These are phyloP conservation scores for Philhelius pedissequus DNA, from an alignment of 2,888 invertebrate species.

Conservation along the genomic window DNA sequence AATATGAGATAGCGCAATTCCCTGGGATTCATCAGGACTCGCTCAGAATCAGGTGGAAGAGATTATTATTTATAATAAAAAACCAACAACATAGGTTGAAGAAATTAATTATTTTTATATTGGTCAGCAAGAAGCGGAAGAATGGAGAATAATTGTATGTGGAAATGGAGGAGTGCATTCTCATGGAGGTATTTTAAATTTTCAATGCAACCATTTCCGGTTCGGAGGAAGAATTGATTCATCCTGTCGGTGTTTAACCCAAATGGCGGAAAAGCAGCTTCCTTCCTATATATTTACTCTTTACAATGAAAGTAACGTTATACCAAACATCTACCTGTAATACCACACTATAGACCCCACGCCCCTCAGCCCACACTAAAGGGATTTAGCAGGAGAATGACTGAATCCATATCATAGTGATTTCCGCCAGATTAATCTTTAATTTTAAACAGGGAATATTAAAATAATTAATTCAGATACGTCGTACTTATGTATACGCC, in stretches of 20 bases:
- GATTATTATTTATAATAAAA: neutral
- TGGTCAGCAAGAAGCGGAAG: neutral
- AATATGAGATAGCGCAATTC: too few relatives aligned
- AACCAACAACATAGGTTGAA: neutral
- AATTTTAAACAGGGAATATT: conserved; percentile 40
- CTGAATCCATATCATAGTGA: conserved; percentile 23
- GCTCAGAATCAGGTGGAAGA: neutral
- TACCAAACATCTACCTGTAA: neutral
- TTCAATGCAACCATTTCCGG: neutral
- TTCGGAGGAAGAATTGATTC: neutral
- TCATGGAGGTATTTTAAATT: neutral
- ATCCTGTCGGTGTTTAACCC: neutral
- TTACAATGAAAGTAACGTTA: neutral
- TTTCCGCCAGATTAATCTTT: conserved; percentile 56
- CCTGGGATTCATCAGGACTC: too few relatives aligned
- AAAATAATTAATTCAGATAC: conserved; percentile 57
- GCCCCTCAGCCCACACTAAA: too few relatives aligned
- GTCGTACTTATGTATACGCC: too few relatives aligned
- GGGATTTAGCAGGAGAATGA: neutral
- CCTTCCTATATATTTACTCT: neutral
- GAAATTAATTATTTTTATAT: neutral
- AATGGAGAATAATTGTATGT: conserved; percentile 11
- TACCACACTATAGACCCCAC: neutral
- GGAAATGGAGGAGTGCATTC: neutral
- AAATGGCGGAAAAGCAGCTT: neutral